These are phyloP conservation scores for Sebastes kiyomatsui DNA, from an alignment of 2,797 vertebrate genomes.

Conservation along the genomic window DNA sequence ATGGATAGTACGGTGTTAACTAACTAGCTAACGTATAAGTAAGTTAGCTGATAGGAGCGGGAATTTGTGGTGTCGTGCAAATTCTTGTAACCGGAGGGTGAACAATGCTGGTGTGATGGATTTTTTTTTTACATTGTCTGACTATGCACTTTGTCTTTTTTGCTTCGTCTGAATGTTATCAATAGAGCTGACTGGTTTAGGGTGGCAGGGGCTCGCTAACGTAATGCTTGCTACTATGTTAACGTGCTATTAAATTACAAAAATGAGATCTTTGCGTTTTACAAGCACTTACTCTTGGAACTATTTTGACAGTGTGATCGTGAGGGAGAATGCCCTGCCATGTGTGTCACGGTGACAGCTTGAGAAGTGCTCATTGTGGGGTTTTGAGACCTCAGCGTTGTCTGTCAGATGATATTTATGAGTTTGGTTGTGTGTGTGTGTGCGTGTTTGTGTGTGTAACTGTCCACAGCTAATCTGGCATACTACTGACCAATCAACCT, in stretches of 20 bases:
- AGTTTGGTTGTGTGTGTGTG: background rate
- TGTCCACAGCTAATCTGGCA: background rate
- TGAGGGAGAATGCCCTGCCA: too few relatives aligned
- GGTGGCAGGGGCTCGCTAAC: too few relatives aligned
- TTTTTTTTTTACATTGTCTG: too few relatives aligned
- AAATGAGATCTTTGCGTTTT: background rate
- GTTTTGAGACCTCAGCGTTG: background rate
- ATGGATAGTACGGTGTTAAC: background rate
- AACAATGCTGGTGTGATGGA: too few relatives aligned
- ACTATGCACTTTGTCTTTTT: background rate
- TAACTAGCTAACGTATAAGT: background rate
- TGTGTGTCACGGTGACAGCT: background rate
- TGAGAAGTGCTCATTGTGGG: background rate
- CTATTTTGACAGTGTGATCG: background rate
- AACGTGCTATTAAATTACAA: too few relatives aligned
- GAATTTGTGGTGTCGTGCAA: too few relatives aligned
- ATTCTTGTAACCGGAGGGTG: too few relatives aligned
- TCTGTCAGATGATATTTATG: background rate
- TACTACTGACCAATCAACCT: background rate
- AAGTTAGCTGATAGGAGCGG: background rate
- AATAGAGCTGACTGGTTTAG: background rate
- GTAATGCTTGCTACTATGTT: background rate
- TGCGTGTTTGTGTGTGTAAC: background rate
- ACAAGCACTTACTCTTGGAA: background rate
- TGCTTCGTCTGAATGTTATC: background rate